phyloP scores from a whole-genome alignment of 2,888 invertebrate species.

The Scaptomyza tumidula region DNA sequence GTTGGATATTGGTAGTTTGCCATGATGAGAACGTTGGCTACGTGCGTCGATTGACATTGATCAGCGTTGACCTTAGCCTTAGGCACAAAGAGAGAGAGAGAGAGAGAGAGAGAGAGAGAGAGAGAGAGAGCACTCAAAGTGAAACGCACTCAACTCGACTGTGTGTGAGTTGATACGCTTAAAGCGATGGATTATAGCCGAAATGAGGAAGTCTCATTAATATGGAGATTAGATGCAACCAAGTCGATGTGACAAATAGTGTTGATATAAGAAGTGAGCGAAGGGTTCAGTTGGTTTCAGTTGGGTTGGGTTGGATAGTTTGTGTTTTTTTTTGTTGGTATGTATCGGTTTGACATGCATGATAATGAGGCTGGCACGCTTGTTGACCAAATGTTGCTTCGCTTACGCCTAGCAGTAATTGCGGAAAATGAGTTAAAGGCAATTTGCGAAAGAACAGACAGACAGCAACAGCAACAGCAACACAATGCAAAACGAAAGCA shows the following conservation, averaged over 20 bases:
- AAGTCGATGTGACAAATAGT: slow-evolving; percentile 54
- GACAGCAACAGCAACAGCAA: slow-evolving; percentile 33
- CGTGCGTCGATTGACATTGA: slow-evolving; percentile 65
- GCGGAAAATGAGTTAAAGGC: slow-evolving; percentile 75
- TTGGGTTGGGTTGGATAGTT: too few species aligned
- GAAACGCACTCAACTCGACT: neutral
- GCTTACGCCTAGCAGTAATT: slow-evolving; percentile 58
- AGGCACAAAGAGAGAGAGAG: slow-evolving; percentile 1
- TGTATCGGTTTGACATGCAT: slow-evolving; percentile 49
- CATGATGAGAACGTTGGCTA: neutral
- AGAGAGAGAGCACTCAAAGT: slow-evolving; percentile 13
- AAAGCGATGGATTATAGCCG: slow-evolving; percentile 47
- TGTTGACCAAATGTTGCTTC: slow-evolving; percentile 23
- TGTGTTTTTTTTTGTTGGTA: too few species aligned
- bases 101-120: slow-evolving; percentile 7
- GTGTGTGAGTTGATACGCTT: slow-evolving; percentile 58
- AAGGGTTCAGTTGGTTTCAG: neutral
- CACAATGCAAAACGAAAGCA: slow-evolving; percentile 43
- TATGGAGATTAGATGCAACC: slow-evolving; percentile 60
- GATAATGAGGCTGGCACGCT: slow-evolving; percentile 58
- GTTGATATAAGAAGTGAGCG: slow-evolving; percentile 32
- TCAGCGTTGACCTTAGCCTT: slow-evolving; percentile 56
- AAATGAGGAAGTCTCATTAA: slow-evolving; percentile 47
- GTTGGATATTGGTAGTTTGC: neutral
- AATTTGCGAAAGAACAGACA: slow-evolving; percentile 53